These are phyloP conservation scores for Drosophila saltans DNA, from an alignment of 1,140 invertebrate genomes.

Conservation along the genomic window DNA sequence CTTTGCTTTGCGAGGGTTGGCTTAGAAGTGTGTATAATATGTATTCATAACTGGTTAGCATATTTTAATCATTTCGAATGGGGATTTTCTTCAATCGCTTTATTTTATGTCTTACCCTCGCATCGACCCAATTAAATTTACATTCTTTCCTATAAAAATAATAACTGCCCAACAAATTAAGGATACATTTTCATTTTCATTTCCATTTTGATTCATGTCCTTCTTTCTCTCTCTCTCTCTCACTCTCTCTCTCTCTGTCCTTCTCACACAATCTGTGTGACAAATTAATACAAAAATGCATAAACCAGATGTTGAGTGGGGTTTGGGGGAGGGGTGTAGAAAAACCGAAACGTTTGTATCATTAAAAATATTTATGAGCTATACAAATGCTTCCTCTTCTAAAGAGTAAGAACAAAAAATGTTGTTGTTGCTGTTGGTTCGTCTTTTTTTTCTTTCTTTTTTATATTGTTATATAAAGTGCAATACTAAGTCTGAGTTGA, in stretches of 20 bases:
- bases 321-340: background rate
- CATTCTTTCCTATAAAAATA: slow-evolving; percentile 4
- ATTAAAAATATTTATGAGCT: slow-evolving; percentile 59
- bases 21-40: no score
- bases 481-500: slow-evolving; percentile 8
- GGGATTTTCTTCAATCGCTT: no score
- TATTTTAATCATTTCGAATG: no score
- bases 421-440: no score
- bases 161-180: slow-evolving; percentile 8
- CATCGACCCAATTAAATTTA: slow-evolving; percentile 4
- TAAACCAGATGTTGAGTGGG: slow-evolving; percentile 23
- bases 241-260: background rate
- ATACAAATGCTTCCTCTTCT: slow-evolving; percentile 38
- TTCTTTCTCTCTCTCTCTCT: background rate
- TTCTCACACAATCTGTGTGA: slow-evolving; percentile 2
- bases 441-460: background rate
- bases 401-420: background rate
- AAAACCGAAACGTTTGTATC: slow-evolving; percentile 49
- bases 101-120: background rate
- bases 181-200: slow-evolving; percentile 6
- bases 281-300: slow-evolving; percentile 40
- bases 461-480: slow-evolving; percentile 14
- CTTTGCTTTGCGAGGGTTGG: no score
- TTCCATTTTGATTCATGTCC: background rate
- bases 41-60: no score